Evolutionary conservation across 2,113 vertebrate species (phyloP), one percentile per base, ranked within the genome.

Genomic region (Machaerirhynchus nigripectus): DNA sequence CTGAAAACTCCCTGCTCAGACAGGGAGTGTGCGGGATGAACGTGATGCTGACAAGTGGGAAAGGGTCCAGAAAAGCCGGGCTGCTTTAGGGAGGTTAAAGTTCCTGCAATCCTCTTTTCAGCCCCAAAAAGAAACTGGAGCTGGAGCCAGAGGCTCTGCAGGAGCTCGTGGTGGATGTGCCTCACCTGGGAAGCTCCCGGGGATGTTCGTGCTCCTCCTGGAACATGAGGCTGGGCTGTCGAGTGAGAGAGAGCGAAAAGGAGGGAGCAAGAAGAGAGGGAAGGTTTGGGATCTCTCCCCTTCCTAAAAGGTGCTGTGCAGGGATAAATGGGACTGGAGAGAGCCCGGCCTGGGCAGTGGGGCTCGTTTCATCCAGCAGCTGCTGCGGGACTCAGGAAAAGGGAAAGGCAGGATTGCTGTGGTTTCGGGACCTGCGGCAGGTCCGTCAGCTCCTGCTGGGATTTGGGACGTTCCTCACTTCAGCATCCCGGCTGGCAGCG

Each of bases 141-240:
- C 22, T 15, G 60, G 77, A 74, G 59, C 1, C 57, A 49, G 65
- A 26, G 75, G 30, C 42, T 88, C 42, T 19, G 33, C 44, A 11
- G 44, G 24, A 71, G 56, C 20, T 70, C 3, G 2, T 24, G 49
- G 40, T 10, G 31, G 67, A 14, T 31, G 24, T 18, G 65, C 10
- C 19, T n/a, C 47, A n/a, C 26, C 57, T 27, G 15, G 42, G 44
- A 19, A 65, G 11, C 21, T 44, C 26, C 35, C 30, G 10, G 67
- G 35, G 50, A 4, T 19, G 31, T 73, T 42, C 13, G 7, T 64
- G 49, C 50, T 56, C n/a, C 75, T 30, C 49, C 49, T 35, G 75
- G 56, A 69, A 40, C 2, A 2, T 2, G 0, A 7, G 24, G 42
- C 15, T 33, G 74, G 22, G 40, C 9, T n/a, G 39, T 3, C 1